Evolutionary conservation across 1,140 invertebrate genomes (phyloP).

Genomic region (Zaprionus kolodkinae): DNA sequence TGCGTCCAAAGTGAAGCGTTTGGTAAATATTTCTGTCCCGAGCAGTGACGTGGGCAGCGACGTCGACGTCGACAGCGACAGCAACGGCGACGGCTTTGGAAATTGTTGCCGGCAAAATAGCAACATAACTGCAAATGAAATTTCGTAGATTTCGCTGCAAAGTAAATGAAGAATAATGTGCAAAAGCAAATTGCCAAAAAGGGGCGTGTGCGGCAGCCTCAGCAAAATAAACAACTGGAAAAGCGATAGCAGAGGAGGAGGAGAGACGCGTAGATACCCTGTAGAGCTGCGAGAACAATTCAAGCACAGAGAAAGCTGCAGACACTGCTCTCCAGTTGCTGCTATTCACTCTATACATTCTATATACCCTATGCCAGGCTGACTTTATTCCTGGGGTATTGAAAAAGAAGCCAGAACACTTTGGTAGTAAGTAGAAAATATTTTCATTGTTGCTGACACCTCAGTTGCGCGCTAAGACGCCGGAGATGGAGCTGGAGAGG

Average conservation of each 20-base stretch:
- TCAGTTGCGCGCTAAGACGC: conserved; percentile 46
- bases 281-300: neutral
- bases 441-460: conserved; percentile 82
- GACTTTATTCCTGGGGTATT: neutral
- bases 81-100: conserved; percentile 1
- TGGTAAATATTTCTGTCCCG: conserved; percentile 72
- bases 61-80: neutral
- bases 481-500: neutral
- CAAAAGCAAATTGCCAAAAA: conserved; percentile 74
- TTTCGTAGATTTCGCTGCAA: conserved; percentile 77
- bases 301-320: neutral
- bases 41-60: neutral
- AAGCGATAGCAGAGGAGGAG: neutral
- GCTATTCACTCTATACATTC: neutral
- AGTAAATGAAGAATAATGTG: conserved; percentile 81
- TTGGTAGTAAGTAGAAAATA: conserved; percentile 69
- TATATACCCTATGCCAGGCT: no score
- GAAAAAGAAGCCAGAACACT: conserved; percentile 50
- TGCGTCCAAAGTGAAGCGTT: conserved; percentile 74
- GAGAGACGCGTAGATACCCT: neutral
- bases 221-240: conserved; percentile 9
- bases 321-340: no score
- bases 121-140: conserved; percentile 82
- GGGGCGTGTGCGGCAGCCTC: conserved; percentile 18
- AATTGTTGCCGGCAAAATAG: conserved; percentile 62